A percentile compares a stretch with the other conserved stretches of the same genome.
Conservation (phyloP, 2,113 vertebrate genomes). For the Ptychochromis oligacanthus region DNA sequence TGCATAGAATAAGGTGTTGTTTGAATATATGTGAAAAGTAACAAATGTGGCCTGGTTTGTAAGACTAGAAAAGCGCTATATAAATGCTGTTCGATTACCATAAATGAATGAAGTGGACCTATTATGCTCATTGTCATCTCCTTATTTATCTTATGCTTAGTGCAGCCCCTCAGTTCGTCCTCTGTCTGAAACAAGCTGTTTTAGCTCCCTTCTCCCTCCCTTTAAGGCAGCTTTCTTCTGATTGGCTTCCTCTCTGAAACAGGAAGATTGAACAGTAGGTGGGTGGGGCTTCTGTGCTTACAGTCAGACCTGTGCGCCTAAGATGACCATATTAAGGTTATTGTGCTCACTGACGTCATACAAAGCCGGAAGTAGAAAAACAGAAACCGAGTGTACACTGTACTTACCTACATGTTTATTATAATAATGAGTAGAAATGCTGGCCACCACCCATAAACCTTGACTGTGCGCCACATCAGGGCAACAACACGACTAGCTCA, state of each 20-base stretch:
- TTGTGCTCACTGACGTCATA: neutral
- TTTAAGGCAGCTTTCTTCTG: neutral
- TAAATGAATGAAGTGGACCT: neutral
- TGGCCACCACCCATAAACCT: neutral
- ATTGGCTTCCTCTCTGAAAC: neutral
- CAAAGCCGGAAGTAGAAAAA: neutral
- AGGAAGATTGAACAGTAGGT: neutral
- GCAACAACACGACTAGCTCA: accelerated
- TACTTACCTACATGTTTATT: accelerated
- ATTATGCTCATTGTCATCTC: neutral
- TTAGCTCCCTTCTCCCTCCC: neutral
- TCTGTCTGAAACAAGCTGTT: neutral
- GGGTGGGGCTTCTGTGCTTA: neutral
- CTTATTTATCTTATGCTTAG: neutral
- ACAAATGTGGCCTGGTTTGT: neutral
- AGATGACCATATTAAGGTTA: too few species aligned
- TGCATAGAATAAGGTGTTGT: too few species aligned
- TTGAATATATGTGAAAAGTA: too few species aligned
- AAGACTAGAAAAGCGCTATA: neutral
- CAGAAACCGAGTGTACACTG: neutral
- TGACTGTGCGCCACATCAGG: too few species aligned
- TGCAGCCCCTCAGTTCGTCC: neutral
- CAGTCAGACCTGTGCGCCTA: neutral
- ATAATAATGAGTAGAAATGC: neutral
- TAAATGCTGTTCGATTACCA: neutral